These are phyloP conservation scores for Clupea harengus DNA, from an alignment of 2,113 vertebrate genomes.

Conservation along the genomic window DNA sequence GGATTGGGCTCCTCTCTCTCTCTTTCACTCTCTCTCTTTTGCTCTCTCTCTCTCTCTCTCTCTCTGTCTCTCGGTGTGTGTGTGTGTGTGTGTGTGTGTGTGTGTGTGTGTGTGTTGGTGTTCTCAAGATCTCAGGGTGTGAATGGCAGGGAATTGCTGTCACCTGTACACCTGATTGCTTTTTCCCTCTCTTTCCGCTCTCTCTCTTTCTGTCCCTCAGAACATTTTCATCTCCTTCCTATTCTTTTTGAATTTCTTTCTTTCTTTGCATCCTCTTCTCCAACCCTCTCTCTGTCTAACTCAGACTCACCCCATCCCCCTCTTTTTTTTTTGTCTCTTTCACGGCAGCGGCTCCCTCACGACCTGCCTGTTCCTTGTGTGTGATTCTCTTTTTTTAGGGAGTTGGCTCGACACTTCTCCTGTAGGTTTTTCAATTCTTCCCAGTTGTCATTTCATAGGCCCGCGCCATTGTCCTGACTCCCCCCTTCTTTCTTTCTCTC, in stretches of 20 bases:
- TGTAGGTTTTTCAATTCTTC: constrained; percentile 99
- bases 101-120: too few relatives aligned
- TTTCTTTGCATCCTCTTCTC: neutral
- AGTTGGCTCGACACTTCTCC: constrained; percentile 87
- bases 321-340: neutral
- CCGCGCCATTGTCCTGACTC: constrained; percentile 83
- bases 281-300: neutral
- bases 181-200: constrained; percentile 21
- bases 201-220: neutral
- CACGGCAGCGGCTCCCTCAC: neutral
- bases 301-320: constrained; percentile 9
- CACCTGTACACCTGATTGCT: constrained; percentile 21
- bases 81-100: too few relatives aligned
- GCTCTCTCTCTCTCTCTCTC: neutral
- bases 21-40: too few relatives aligned
- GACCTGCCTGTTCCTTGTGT: constrained; percentile 55
- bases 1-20: neutral
- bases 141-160: constrained; percentile 30
- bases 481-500: constrained; percentile 73
- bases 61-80: too few relatives aligned
- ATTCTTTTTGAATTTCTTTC: too few relatives aligned
- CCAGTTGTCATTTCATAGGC: constrained; percentile 86
- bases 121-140: constrained; percentile 39
- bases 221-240: neutral
- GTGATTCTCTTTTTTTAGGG: constrained; percentile 51